These are phyloP conservation scores for Biston betularia DNA, from an alignment of 2,888 invertebrate genomes.

Conservation along the genomic window DNA sequence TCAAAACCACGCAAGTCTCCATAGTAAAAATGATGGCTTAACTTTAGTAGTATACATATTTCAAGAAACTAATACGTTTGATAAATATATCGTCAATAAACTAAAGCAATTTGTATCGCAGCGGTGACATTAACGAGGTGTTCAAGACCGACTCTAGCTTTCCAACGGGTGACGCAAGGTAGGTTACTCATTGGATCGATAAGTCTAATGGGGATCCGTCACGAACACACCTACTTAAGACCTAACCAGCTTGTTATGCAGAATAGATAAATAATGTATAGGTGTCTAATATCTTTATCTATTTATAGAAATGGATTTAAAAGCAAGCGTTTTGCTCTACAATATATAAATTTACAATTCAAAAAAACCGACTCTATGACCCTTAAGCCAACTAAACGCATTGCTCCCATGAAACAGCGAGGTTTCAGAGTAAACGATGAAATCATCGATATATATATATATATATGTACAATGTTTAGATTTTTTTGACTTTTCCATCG, in stretches of 20 bases:
- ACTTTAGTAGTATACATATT: not conserved
- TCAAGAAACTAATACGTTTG: constrained; percentile 1
- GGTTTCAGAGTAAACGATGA: no score
- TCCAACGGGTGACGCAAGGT: constrained; percentile 40
- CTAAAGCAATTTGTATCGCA: constrained; percentile 31
- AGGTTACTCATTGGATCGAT: constrained; percentile 42
- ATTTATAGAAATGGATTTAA: constrained; percentile 8
- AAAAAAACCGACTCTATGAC: no score
- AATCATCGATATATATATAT: no score
- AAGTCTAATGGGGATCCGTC: constrained; percentile 38
- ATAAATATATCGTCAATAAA: constrained; percentile 13
- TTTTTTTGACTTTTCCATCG: no score
- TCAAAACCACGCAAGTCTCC: no score
- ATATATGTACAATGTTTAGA: no score
- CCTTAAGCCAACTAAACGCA: no score
- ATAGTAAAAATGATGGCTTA: not conserved
- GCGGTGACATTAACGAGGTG: constrained; percentile 40
- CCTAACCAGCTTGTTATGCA: constrained; percentile 23
- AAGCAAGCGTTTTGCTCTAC: not conserved
- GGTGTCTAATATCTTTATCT: constrained; percentile 6
- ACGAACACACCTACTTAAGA: constrained; percentile 36
- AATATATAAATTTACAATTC: no score
- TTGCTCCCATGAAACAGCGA: no score
- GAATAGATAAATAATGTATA: constrained; percentile 31
- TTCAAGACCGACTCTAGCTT: constrained; percentile 33